Evolutionary conservation across 2,888 invertebrate species (phyloP).

Genomic region (Petrolisthes manimaculis): DNA sequence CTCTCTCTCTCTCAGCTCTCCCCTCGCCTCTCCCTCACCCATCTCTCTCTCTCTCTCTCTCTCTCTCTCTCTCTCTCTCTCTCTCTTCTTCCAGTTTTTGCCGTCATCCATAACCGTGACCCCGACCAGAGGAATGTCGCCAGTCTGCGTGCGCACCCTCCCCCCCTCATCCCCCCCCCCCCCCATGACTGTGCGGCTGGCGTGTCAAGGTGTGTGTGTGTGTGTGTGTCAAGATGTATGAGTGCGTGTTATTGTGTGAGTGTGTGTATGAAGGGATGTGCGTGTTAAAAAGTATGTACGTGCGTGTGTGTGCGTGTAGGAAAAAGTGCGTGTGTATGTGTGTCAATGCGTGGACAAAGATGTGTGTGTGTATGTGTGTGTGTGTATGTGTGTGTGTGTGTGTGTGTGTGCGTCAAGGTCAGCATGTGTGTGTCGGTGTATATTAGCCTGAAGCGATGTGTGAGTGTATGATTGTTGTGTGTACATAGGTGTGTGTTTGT

Average conservation of each 20-base stretch:
- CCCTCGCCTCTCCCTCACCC: background rate
- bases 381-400: no score
- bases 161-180: background rate
- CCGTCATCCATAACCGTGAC: constrained; percentile 31
- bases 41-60: background rate
- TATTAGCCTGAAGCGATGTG: no score
- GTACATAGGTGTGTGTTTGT: no score
- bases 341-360: no score
- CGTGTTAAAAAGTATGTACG: no score
- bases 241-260: background rate
- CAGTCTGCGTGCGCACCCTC: constrained; percentile 8
- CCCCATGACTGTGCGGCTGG: background rate
- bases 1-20: background rate
- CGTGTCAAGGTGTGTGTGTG: background rate
- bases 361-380: no score
- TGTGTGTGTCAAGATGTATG: background rate
- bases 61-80: constrained; percentile 32
- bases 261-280: no score
- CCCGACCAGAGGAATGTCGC: constrained; percentile 28
- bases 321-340: no score
- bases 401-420: no score
- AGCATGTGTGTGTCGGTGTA: no score
- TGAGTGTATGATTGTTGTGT: no score
- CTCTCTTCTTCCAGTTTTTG: constrained; percentile 28
- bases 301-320: no score